Evolutionary conservation across 2,113 vertebrate species (phyloP).

Genomic region (Nansenia antarctica): DNA sequence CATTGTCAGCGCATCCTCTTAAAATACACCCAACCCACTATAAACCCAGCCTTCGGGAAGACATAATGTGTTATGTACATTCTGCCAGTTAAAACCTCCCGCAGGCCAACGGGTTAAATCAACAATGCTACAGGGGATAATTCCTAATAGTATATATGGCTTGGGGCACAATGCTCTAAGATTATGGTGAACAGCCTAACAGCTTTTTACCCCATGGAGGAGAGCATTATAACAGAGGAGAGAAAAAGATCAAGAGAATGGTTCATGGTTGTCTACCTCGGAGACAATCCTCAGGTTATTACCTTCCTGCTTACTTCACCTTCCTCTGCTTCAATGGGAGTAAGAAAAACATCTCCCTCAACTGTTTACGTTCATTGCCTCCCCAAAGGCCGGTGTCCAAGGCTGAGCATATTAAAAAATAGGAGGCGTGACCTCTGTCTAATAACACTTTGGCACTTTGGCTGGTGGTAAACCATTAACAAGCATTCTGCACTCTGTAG

Average conservation of each 20-base stretch:
- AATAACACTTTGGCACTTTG: constrained; percentile 36
- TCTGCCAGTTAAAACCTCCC: constrained; percentile 43
- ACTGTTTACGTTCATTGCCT: constrained; percentile 42
- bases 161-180: not conserved
- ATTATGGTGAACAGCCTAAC: too few relatives aligned
- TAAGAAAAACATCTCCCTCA: constrained; percentile 37
- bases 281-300: constrained; percentile 27
- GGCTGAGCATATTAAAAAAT: constrained; percentile 38
- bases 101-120: constrained; percentile 41
- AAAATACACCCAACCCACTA: constrained; percentile 64
- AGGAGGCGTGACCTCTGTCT: constrained; percentile 22
- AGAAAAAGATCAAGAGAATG: constrained; percentile 28
- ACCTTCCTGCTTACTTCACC: constrained; percentile 37
- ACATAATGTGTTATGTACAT: constrained; percentile 66
- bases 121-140: constrained; percentile 13
- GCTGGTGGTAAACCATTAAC: constrained; percentile 54
- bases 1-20: constrained; percentile 54
- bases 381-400: constrained; percentile 32
- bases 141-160: constrained; percentile 22
- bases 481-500: constrained; percentile 31
- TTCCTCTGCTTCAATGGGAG: constrained; percentile 14
- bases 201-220: constrained; percentile 27
- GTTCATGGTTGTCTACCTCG: constrained; percentile 17
- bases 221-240: constrained; percentile 32
- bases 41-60: constrained; percentile 54